These are phyloP conservation scores for Pegoplata infirma DNA, from an alignment of 2,888 invertebrate genomes.

Conservation along the genomic window DNA sequence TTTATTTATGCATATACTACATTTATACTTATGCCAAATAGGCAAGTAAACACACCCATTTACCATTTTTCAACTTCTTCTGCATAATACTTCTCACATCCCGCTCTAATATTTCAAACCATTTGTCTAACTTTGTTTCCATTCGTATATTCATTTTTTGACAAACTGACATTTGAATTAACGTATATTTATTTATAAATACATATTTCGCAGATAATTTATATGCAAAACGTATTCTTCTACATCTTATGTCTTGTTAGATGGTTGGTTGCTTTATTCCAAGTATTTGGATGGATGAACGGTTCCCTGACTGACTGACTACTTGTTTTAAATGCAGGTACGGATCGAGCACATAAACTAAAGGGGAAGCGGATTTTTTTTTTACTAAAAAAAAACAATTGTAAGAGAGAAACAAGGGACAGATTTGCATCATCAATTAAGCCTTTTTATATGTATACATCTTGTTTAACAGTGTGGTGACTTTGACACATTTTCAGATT, in stretches of 20 bases:
- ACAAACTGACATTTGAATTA: conserved; percentile 49
- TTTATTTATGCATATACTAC: not conserved
- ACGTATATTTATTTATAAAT: conserved; percentile 50
- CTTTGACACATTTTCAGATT: too few species aligned
- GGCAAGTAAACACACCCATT: conserved; percentile 39
- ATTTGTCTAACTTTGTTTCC: conserved; percentile 48
- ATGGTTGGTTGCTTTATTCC: not conserved
- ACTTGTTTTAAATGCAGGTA: too few species aligned
- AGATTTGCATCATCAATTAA: too few species aligned
- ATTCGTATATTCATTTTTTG: conserved; percentile 36
- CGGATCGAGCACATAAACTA: too few species aligned
- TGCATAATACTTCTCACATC: not conserved
- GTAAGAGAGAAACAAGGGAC: too few species aligned
- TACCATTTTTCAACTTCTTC: not conserved
- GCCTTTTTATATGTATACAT: too few species aligned
- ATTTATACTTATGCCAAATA: conserved; percentile 24
- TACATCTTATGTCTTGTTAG: conserved; percentile 10
- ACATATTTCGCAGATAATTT: conserved; percentile 64
- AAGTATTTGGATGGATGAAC: not conserved
- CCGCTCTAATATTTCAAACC: conserved; percentile 46
- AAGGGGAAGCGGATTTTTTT: too few species aligned
- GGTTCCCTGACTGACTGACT: not conserved
- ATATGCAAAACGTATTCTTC: conserved; percentile 63
- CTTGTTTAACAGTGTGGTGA: too few species aligned
- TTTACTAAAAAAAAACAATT: too few species aligned